Percentiles rank a stretch among this genome's conserved stretches.
Evolutionary conservation across 2,113 vertebrate genomes (phyloP).

Genomic region (Lonchura striata): DNA sequence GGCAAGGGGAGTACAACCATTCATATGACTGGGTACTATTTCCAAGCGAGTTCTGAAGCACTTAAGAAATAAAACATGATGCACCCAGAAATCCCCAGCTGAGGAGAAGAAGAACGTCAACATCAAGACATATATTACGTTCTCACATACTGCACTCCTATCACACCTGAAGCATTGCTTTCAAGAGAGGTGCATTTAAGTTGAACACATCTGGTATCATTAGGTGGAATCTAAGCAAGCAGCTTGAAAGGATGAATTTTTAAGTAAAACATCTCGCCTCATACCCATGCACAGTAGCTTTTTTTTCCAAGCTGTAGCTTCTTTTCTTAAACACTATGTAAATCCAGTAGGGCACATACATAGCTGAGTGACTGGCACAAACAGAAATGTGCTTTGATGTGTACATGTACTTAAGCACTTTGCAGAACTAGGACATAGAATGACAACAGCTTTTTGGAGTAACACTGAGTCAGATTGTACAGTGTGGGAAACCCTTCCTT

Average conservation of each 20-base stretch:
- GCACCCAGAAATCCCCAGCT: not conserved
- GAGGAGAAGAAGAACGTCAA: not conserved
- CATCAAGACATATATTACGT: not conserved
- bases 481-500: constrained; percentile 14
- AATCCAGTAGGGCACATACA: not conserved
- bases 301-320: not conserved
- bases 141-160: not conserved
- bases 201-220: not conserved
- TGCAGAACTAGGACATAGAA: constrained; percentile 14
- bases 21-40: not conserved
- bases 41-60: not conserved
- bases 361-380: not conserved
- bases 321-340: not conserved
- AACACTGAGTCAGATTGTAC: not conserved
- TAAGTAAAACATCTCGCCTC: not conserved
- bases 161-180: not conserved
- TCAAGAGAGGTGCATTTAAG: not conserved
- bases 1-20: not conserved
- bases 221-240: not conserved
- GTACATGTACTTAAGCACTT: not conserved
- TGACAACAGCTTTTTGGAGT: constrained; percentile 11
- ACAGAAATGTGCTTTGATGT: constrained; percentile 3
- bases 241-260: not conserved
- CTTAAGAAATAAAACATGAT: not conserved
- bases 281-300: not conserved